Base-by-base conservation (phyloP, 2,113 vertebrate genomes). In the Corynorhinus townsendii region DNA sequence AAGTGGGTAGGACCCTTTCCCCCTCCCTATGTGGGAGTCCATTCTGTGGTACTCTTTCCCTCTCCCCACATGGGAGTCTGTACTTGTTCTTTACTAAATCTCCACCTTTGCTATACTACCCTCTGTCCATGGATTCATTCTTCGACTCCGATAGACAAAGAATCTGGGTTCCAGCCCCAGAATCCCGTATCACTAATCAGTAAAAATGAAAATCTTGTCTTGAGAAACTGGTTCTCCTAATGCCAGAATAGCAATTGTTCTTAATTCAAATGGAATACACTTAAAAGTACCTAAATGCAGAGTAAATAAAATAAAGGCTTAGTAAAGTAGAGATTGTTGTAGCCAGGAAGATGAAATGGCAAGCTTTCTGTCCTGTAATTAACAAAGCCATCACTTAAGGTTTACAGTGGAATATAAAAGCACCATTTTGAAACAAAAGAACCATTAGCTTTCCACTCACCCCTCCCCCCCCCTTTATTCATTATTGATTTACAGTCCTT, bases 401-500 rank as follows among this genome's bases (percentile, higher is more conserved):
- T 97, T 98, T 96, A 87, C 47, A 69, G 83, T 89, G 86, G 81
- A 96, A 96, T 95, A 96, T 94, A 96, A 90, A 98, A 92, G 84
- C 97, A 92, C 73, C 97, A 97, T 95, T 97, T 92, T 96, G 97
- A 98, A 98, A 97, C 97, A 95, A 96, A 97, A 89, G 91, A 96
- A 93, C 95, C 94, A 97, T 98, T 98, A 98, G 91, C 89, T 97
- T 93, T 96, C 86, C 96, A 28, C 59, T n/a, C n/a, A n/a, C n/a
- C n/a, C n/a, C n/a, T n/a, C 59, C 10, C 19, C 71, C 59, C 62
- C 91, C 92, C 93, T 97, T 97, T 96, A 97, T 94, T 97, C 38
- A 75, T 96, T 98, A 98, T 97, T 97, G 98, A 97, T 97, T 98
- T 95, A 95, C 95, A 97, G 62, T 96, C 86, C 73, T 97, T 98